Conservation (phyloP, 1,140 invertebrate species). For the Psilanteris sp. region DNA sequence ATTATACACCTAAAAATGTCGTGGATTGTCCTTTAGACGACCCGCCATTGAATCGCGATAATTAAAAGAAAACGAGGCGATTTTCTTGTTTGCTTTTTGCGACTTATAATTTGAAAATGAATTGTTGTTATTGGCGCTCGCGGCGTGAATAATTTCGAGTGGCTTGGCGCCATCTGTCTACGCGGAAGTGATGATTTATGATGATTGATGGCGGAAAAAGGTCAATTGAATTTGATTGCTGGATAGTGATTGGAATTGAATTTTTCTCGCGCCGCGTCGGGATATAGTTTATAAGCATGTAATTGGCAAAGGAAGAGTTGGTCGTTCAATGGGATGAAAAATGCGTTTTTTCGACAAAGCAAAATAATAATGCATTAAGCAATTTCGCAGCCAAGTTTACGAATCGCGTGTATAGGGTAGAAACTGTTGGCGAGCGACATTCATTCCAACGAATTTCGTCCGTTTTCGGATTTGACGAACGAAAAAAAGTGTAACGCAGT, state of each 20-base stretch:
- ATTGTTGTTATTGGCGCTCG: slow-evolving; percentile 30
- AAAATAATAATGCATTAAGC: no score
- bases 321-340: background rate
- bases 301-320: slow-evolving; percentile 9
- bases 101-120: slow-evolving; percentile 63
- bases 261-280: no score
- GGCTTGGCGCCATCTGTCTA: slow-evolving; percentile 11
- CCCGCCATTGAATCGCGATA: slow-evolving; percentile 66
- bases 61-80: no score
- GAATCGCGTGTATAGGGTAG: no score
- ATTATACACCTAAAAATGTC: slow-evolving; percentile 52
- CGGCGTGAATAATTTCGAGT: slow-evolving; percentile 13
- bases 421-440: no score
- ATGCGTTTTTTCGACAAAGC: background rate
- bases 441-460: no score
- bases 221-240: slow-evolving; percentile 46
- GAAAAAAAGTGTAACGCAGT: no score
- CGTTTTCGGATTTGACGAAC: no score
- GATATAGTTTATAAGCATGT: slow-evolving; percentile 18
- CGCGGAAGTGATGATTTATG: slow-evolving; percentile 24
- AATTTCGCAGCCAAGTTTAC: no score
- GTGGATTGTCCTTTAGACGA: no score
- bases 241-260: slow-evolving; percentile 28
- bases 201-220: slow-evolving; percentile 29
- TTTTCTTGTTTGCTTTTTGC: no score